Evolutionary conservation across 2,113 vertebrate genomes (phyloP).

Genomic region (Austrofundulus limnaeus): DNA sequence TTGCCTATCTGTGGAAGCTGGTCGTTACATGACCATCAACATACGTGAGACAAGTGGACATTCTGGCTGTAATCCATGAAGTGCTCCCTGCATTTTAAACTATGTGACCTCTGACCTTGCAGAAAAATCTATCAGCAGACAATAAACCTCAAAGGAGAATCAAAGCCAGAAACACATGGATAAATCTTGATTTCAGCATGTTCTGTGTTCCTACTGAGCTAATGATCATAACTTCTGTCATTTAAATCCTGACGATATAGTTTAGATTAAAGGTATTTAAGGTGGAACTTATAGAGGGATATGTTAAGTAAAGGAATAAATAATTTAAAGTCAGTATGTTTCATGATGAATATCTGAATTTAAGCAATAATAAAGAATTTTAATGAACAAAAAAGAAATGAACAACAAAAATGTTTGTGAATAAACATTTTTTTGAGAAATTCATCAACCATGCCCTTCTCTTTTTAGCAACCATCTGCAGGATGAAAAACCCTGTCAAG

Average conservation of each 20-base stretch:
- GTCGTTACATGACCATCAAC: too few species aligned
- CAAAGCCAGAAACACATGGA: slow-evolving; percentile 41
- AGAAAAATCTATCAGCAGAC: slow-evolving; percentile 41
- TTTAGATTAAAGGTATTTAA: too few species aligned
- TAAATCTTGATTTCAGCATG: slow-evolving; percentile 42
- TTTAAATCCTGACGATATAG: background rate
- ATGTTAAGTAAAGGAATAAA: background rate
- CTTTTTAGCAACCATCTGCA: too few species aligned
- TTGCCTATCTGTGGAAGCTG: too few species aligned
- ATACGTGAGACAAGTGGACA: background rate
- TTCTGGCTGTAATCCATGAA: slow-evolving; percentile 1
- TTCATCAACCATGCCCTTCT: too few species aligned
- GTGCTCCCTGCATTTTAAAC: slow-evolving; percentile 13
- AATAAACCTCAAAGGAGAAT: slow-evolving; percentile 55
- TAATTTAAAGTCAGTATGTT: background rate
- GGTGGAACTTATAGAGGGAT: too few species aligned
- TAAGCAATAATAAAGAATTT: too few species aligned
- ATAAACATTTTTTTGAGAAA: too few species aligned
- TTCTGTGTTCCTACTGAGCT: background rate
- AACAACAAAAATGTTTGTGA: too few species aligned
- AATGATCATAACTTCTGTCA: background rate
- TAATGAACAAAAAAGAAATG: too few species aligned
- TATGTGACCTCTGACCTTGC: slow-evolving; percentile 39
- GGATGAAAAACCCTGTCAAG: too few species aligned
- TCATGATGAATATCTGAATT: too few species aligned